These are phyloP conservation scores for Lethrus apterus DNA, from an alignment of 1,140 invertebrate genomes.

Conservation along the genomic window DNA sequence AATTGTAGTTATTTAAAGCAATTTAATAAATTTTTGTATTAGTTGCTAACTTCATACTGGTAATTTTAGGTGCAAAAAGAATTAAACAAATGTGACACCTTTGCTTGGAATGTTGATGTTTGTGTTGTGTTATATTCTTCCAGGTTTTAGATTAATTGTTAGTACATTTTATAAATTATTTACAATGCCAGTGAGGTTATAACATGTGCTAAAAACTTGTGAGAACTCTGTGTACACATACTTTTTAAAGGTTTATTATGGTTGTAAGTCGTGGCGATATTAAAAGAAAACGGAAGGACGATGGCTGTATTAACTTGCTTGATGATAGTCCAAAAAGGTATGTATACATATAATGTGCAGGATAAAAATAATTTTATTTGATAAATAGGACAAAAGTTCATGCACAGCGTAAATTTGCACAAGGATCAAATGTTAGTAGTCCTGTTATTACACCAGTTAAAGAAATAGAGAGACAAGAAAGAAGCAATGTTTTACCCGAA, in stretches of 20 bases:
- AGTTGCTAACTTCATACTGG: no score
- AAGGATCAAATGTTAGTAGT: conserved; percentile 57
- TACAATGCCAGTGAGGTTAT: no score
- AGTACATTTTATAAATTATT: no score
- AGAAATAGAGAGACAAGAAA: conserved; percentile 49
- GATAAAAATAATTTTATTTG: conserved; percentile 12
- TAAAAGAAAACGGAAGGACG: conserved; percentile 37
- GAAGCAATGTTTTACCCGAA: conserved; percentile 37
- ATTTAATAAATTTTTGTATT: no score
- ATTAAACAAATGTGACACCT: no score
- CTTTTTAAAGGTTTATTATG: conserved; percentile 19
- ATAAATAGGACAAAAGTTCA: conserved; percentile 65
- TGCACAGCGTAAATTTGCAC: conserved; percentile 87
- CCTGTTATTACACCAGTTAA: conserved; percentile 51
- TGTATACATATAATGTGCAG: conserved; percentile 15
- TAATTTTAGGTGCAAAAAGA: no score
- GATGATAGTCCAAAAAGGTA: conserved; percentile 49
- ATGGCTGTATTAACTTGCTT: conserved; percentile 29
- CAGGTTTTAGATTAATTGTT: no score
- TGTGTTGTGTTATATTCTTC: no score
- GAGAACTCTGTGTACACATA: no score
- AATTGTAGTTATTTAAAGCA: no score
- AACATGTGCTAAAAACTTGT: no score
- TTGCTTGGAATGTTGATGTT: no score
- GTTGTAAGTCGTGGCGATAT: conserved; percentile 20